Conservation (phyloP, 2,113 vertebrate genomes). For the Daphoenositta chrysoptera region DNA sequence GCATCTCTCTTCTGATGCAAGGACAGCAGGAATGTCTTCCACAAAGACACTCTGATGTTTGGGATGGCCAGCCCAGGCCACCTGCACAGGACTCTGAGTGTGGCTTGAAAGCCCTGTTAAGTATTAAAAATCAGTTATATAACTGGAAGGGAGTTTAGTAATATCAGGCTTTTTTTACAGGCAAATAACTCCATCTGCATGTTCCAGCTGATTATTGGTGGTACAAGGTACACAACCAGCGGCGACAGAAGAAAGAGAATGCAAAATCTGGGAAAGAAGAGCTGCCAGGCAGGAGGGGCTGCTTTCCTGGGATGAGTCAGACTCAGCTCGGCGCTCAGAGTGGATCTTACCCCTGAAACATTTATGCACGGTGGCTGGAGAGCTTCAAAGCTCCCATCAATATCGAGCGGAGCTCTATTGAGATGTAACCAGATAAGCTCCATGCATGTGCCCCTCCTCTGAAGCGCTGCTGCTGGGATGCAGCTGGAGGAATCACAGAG, state of each 20-base stretch:
- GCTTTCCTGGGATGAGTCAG: neutral
- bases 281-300: neutral
- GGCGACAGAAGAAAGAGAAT: neutral
- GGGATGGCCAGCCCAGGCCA: neutral
- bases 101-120: neutral
- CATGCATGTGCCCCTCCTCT: neutral
- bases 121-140: neutral
- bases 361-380: neutral
- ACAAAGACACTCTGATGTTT: neutral
- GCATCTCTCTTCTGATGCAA: neutral
- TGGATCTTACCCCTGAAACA: neutral
- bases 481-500: slow-evolving; percentile 3
- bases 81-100: neutral
- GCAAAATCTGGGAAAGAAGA: neutral
- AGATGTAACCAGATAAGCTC: neutral
- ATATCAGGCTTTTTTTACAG: neutral
- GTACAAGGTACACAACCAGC: neutral
- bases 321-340: neutral
- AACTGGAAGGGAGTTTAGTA: neutral
- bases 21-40: neutral
- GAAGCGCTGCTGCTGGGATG: neutral
- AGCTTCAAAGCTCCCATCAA: slow-evolving; percentile 8
- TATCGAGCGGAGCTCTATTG: neutral
- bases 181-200: neutral
- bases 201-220: neutral